Percentiles rank a stretch among this genome's conserved stretches.
These are phyloP conservation scores for Alsophila aescularia DNA, from an alignment of 2,888 invertebrate species.

Conservation along the genomic window DNA sequence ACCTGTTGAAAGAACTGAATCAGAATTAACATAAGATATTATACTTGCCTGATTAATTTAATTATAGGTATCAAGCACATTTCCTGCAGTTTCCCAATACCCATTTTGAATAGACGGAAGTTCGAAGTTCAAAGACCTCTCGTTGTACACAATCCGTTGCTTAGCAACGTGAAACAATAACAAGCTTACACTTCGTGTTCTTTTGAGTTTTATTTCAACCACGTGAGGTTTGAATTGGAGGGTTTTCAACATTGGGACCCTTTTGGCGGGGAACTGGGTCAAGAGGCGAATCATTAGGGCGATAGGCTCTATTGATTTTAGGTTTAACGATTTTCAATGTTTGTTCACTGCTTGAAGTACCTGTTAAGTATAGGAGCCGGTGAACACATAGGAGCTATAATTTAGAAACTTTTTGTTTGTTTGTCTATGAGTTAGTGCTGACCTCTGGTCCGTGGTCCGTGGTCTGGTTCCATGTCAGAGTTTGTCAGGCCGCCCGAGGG, in stretches of 20 bases:
- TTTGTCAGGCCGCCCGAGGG: no score
- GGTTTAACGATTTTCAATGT: neutral
- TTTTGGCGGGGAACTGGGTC: slow-evolving; percentile 48
- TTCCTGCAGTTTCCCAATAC: slow-evolving; percentile 21
- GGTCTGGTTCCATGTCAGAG: no score
- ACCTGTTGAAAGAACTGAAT: no score
- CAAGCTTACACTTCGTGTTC: slow-evolving; percentile 35
- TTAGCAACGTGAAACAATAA: slow-evolving; percentile 63
- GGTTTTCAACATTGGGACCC: slow-evolving; percentile 16
- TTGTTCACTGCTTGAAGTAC: neutral
- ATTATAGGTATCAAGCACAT: neutral
- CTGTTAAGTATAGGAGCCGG: no score
- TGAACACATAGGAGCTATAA: no score
- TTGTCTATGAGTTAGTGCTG: no score
- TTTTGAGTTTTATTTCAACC: slow-evolving; percentile 38
- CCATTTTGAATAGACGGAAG: slow-evolving; percentile 40
- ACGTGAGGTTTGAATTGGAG: slow-evolving; percentile 41
- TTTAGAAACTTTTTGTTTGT: no score
- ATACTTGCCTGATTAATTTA: neutral
- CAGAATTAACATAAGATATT: no score
- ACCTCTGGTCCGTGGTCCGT: no score
- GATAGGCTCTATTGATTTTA: slow-evolving; percentile 51
- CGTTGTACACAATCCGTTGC: slow-evolving; percentile 55
- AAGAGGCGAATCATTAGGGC: slow-evolving; percentile 50
- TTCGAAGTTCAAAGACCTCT: slow-evolving; percentile 61